Base-by-base conservation (phyloP, 2,888 invertebrate species). In the Synanthedon myopaeformis region DNA sequence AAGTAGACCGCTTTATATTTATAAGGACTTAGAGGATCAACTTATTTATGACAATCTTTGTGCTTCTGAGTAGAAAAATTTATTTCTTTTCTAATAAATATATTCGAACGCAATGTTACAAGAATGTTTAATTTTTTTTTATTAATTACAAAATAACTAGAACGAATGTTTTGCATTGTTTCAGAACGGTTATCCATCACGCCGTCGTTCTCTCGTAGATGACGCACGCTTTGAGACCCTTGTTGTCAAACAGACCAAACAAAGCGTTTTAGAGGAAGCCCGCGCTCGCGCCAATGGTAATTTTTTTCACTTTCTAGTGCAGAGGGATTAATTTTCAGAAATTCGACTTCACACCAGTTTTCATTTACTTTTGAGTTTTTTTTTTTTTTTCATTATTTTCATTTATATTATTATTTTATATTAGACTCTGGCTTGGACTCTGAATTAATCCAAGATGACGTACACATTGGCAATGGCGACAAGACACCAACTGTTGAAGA, bases 201-300 rank as follows among this genome's bases (percentile, higher is more conserved):
- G 97, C 72, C 93, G 97, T 69, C 94, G 98, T 72, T 98, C 98
- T 61, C 91, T 99, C 60, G 98, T 99, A 54, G 98, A 97, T 72
- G 98, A 99, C 86, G 98, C 99, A 65, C 94, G 97, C 69, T 98
- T 99, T 83, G 99, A 99, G 83, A 96, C 96, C 59, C 90, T 96
- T 74, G 96, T 98, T 68, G 97, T 98, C 74, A 96, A 96, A 86
- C 96, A 97, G 89, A 96, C 94, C 77, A 96, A 96, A 83, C 95
- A 96, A 89, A 94, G 92, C 70, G 96, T 96, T 64, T 89, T 97
- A 70, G 96, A 96, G 75, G 96, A 96, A 84, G 96, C 96, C 64
- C 93, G 96, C 72, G 93, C 92, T 79, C 91, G 95, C 71, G 93
- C 95, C 67, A 95, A 95, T 89, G 96, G 96, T 96, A 81, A 35